Evolutionary conservation across 2,113 vertebrate species (phyloP).

Genomic region (Lampris megalopsis): DNA sequence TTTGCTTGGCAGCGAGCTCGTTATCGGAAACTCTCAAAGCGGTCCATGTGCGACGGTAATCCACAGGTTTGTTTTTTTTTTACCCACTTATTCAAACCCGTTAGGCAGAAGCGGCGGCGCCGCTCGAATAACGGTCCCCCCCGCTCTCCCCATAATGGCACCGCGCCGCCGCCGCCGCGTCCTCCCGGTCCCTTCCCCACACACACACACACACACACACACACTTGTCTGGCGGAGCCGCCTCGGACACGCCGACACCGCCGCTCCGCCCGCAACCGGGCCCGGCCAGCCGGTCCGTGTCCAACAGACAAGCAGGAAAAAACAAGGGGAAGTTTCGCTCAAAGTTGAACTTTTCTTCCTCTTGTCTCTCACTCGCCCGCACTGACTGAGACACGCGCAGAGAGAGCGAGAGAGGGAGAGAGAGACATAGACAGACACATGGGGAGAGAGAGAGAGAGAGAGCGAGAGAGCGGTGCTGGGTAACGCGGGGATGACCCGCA

Average conservation of each 20-base stretch:
- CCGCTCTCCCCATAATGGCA: constrained; percentile 25
- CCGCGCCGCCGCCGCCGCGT: constrained; percentile 4
- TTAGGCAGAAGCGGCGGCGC: not conserved
- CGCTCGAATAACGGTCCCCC: constrained; percentile 34
- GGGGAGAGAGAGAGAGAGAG: too few species aligned
- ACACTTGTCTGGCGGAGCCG: too few species aligned
- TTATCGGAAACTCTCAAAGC: not conserved
- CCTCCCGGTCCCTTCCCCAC: not conserved
- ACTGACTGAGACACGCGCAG: too few species aligned
- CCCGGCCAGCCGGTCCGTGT: not conserved
- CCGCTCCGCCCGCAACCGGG: not conserved
- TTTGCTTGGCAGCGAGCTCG: not conserved
- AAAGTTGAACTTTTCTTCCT: not conserved
- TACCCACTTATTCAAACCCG: not conserved
- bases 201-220: not conserved
- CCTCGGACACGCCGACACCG: too few species aligned
- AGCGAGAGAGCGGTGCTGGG: not conserved
- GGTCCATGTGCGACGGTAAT: not conserved
- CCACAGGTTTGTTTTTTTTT: constrained; percentile 3
- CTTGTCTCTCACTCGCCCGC: too few species aligned
- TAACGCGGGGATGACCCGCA: constrained; percentile 15
- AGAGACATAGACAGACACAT: too few species aligned
- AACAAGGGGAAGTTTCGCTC: not conserved
- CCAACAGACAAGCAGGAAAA: not conserved
- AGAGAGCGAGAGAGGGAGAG: too few species aligned